Base-by-base conservation (phyloP, 2,113 vertebrate genomes). In the Nothoprocta pentlandii region DNA sequence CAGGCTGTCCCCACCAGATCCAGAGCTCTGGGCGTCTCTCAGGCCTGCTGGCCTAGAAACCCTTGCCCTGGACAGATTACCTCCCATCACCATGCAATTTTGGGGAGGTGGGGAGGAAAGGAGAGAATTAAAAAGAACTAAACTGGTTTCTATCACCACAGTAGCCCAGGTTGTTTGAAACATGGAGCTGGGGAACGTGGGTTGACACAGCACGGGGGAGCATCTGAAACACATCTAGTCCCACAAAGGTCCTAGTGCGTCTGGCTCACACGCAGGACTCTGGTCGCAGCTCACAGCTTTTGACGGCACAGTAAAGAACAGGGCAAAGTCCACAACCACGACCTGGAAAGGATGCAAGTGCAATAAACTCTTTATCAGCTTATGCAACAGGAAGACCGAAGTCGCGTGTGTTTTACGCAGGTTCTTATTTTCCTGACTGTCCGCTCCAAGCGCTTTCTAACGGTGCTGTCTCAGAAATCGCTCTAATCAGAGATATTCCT, bases 41-140 rank as follows among this genome's bases (percentile, higher is more conserved):
- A 63, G 41, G 39, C 2, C 44, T 56, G 1, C 0, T 0, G 23
- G 53, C 44, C 28, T 2, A 2, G 32, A n/a, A 92, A 68, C 6
- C 0, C 1, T 14, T 19, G 34, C 61, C 42, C 20, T 44, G 25
- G 36, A 30, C 4, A 14, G 58, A 61, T 41, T 46, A 26, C 6
- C 34, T 51, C 16, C 32, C 16, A 7, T 9, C 42, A 62, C 12
- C 12, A 30, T 47, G 30, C 22, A 80, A 5, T 62, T 11, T 62
- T 25, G 12, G 16, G 13, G 8, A 9, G 3, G 6, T 16, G 14
- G 12, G 34, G n/a, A 66, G 39, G 75, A 2, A 6, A 8, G 14
- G 23, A 12, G 10, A 88, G 22, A 62, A 80, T 62, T n/a, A 8
- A 53, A 84, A 54, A 41, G 46, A 49, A 49, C 22, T 34, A 12